Base-by-base conservation (phyloP, 2,888 invertebrate genomes). In the Pachydiplax longipennis region DNA sequence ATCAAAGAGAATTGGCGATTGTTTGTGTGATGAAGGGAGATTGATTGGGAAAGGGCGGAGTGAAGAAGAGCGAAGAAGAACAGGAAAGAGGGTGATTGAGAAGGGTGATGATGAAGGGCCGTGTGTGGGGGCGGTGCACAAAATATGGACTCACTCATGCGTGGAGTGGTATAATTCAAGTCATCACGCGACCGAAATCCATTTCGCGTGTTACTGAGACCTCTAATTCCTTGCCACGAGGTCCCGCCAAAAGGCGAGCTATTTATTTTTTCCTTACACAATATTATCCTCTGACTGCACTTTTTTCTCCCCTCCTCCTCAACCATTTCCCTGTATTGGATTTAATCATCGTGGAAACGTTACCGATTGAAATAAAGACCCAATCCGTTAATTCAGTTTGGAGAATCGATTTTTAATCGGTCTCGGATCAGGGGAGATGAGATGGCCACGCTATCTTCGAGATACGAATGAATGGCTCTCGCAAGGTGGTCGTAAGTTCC, bases 91-190 rank as follows among this genome's bases (percentile, higher is more conserved):
- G 13, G 83, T 58, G 18, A 31, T 87, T 37, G 87, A 65, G 87
- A 37, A 61, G 61, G 87, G 61, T n/a, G 25, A 25, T 25, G 65
- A 65, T 31, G 73, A 31, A 73, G 73, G 18, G 15, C 58, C 22
- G 87, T 35, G 61, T 31, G 35, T 35, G 83, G 31, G 83, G 58
- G 53, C 31, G 18, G 58, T 87, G 61, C 37, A 31, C 87, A 35
- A 58, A 83, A 61, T 65, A 65, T 87, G 65, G 87, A 58, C n/a
- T 87, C 61, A 65, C 87, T 37, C 87, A 87, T 87, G 87, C 87
- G 87, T 87, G 83, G 61, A 83, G 83, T 83, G 87, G 65, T 65
- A 61, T 87, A 37, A 58, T 61, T 35, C 22, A 12, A 61, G 37
- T 37, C 35, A 87, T 87, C 87, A 87, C 87, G 87, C 87, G 31